These are phyloP conservation scores for Melanotaenia pygmaea DNA, from an alignment of 2,797 vertebrate genomes.

Conservation along the genomic window DNA sequence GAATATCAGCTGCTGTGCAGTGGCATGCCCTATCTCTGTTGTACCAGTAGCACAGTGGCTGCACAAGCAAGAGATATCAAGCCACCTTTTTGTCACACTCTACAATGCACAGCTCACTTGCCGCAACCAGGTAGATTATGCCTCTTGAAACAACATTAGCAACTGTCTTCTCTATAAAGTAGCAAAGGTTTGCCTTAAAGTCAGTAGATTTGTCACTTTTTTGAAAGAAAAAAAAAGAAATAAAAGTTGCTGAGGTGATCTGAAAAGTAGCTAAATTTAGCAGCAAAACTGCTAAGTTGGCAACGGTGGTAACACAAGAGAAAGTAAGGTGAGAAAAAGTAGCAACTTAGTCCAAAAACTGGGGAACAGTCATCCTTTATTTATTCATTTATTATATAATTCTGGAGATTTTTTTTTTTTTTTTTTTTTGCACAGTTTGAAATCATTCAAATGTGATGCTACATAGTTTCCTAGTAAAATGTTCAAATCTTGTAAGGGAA, in stretches of 20 bases:
- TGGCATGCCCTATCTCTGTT: neutral
- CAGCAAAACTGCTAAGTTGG: neutral
- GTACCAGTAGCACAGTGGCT: neutral
- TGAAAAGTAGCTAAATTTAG: neutral
- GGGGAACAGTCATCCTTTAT: neutral
- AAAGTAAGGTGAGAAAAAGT: neutral
- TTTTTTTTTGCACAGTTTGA: too few species aligned
- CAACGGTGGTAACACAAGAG: neutral
- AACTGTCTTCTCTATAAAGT: neutral
- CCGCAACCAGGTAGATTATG: neutral
- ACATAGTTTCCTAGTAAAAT: too few species aligned
- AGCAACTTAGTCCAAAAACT: neutral
- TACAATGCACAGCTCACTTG: neutral
- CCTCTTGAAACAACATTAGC: neutral
- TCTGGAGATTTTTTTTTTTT: too few species aligned
- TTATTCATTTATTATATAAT: neutral
- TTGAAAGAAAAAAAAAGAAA: too few species aligned
- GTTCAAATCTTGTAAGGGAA: too few species aligned
- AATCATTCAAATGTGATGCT: too few species aligned
- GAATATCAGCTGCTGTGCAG: neutral
- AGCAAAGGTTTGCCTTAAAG: neutral
- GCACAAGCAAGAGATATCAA: neutral
- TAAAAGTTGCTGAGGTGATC: neutral
- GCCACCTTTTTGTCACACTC: neutral
- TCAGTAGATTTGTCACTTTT: neutral